phyloP scores from a whole-genome alignment of 2,888 invertebrate species.

The Drosophila cognata region DNA sequence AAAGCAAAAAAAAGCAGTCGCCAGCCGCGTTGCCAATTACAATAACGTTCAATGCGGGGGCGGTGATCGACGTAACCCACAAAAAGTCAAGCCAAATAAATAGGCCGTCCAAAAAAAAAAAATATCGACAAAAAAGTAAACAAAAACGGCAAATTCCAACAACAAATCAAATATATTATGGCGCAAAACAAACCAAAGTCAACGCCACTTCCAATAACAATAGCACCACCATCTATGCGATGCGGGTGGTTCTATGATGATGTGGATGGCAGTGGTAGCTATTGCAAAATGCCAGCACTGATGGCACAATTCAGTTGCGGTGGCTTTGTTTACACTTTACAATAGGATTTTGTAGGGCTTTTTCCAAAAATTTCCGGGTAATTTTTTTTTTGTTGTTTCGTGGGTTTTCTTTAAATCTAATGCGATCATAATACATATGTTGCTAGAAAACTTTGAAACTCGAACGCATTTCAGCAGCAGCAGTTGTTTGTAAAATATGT shows the following conservation, averaged over 20 bases:
- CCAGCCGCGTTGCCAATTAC: slow-evolving; percentile 55
- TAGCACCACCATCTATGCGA: slow-evolving; percentile 37
- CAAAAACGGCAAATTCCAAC: slow-evolving; percentile 58
- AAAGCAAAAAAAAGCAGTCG: slow-evolving; percentile 24
- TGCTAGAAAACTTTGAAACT: slow-evolving; percentile 1
- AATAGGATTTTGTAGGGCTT: slow-evolving; percentile 55
- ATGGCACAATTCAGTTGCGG: slow-evolving; percentile 72
- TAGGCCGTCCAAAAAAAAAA: slow-evolving; percentile 32
- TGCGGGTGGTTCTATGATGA: not conserved
- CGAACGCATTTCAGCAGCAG: slow-evolving; percentile 29
- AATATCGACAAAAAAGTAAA: slow-evolving; percentile 22
- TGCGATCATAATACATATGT: slow-evolving; percentile 14
- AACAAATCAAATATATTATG: slow-evolving; percentile 81
- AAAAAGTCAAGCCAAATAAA: slow-evolving; percentile 72
- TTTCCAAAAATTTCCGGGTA: slow-evolving; percentile 6
- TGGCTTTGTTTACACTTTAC: slow-evolving; percentile 79
- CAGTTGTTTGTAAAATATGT: not conserved
- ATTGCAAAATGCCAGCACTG: slow-evolving; percentile 52
- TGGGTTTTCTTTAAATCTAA: slow-evolving; percentile 23
- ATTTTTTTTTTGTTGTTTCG: not conserved
- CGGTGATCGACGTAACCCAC: slow-evolving; percentile 63
- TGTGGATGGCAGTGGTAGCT: slow-evolving; percentile 5
- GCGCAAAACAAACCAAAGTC: slow-evolving; percentile 77
- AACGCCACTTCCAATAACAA: slow-evolving; percentile 75
- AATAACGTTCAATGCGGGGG: slow-evolving; percentile 35